phyloP scores from a whole-genome alignment of 2,113 vertebrate genomes.

The Sebastes schlegelii region DNA sequence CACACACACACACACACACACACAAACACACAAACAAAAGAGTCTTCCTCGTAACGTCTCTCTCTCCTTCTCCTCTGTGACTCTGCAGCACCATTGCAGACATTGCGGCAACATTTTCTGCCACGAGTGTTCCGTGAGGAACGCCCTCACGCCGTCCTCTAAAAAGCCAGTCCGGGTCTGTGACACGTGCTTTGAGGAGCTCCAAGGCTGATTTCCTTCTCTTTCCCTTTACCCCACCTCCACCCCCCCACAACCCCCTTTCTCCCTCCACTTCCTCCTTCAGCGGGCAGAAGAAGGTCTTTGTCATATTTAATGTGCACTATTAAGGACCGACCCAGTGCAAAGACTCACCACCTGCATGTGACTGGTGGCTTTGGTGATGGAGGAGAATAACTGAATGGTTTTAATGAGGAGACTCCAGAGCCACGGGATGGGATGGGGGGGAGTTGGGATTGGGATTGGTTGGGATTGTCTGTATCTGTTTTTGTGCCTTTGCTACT shows the following conservation, averaged over 20 bases:
- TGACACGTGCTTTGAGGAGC: conserved; percentile 93
- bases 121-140: conserved; percentile 93
- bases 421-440: conserved; percentile 16
- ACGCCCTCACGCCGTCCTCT: conserved; percentile 95
- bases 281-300: conserved; percentile 71
- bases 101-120: conserved; percentile 99
- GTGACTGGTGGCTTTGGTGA: conserved; percentile 20
- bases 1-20: fast-evolving
- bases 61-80: conserved; percentile 18
- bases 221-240: not conserved
- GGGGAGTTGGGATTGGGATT: not conserved
- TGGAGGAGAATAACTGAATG: not conserved
- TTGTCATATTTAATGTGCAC: conserved; percentile 87
- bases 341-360: conserved; percentile 44
- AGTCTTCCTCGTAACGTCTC: not conserved
- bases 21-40: not conserved
- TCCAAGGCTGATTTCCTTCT: conserved; percentile 88
- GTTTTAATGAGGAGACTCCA: not conserved
- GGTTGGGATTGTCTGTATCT: conserved; percentile 64
- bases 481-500: conserved; percentile 85
- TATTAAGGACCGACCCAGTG: conserved; percentile 68
- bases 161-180: conserved; percentile 99
- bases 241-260: not conserved
- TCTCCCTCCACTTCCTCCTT: conserved; percentile 18
- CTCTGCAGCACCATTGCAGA: conserved; percentile 95